Evolutionary conservation across 1,140 invertebrate genomes (phyloP), one percentile per base, ranked within the genome.

Genomic region (Drosophila suzukii): DNA sequence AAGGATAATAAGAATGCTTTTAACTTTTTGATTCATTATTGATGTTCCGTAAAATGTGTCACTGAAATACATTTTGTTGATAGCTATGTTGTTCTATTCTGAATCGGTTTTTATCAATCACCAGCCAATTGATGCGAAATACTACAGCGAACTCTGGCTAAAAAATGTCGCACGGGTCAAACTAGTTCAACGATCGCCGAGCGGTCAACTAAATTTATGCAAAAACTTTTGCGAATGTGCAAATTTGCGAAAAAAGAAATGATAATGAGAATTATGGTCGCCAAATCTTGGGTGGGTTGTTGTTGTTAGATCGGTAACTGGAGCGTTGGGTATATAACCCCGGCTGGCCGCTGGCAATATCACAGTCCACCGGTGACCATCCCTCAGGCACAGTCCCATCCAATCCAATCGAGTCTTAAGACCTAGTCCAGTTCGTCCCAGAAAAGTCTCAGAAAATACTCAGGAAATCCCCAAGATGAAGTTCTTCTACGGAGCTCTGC

Each of bases 311-410:
- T 36, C 50, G 24, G 38, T 38, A 81, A 85, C 56, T 77, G 68
- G 77, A 67, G 60, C 74, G 66, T 59, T 32, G 83, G 80, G 80
- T 88, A 88, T 88, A 88, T 88, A 88, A 88, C 59, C 73, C 54
- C 62, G 41, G 10, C 27, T 51, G 38, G 54, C 46, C 46, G 36
- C 43, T 83, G 80, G 65, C 73, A 89, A 57, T 51, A 49, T 60
- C 84, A 88, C 84, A 88, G 84, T 88, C 73, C 62, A 84, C 11
- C 65, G 47, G 80, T 68, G 76, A 60, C 60, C 77, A 77, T 89
- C 62, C 76, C 77, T 32, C 43, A 70, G 72, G 80, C 78, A 81
- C 27, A 80, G 24, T 20, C 8, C 63, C n/a, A 32, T 38, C 36
- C 46, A 50, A 11, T 12, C 24, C 17, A 61, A 27, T 34, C 8